Percentiles rank a stretch among this genome's conserved stretches.
Conservation (phyloP, 1,140 invertebrate genomes). For the Sipha flava region DNA sequence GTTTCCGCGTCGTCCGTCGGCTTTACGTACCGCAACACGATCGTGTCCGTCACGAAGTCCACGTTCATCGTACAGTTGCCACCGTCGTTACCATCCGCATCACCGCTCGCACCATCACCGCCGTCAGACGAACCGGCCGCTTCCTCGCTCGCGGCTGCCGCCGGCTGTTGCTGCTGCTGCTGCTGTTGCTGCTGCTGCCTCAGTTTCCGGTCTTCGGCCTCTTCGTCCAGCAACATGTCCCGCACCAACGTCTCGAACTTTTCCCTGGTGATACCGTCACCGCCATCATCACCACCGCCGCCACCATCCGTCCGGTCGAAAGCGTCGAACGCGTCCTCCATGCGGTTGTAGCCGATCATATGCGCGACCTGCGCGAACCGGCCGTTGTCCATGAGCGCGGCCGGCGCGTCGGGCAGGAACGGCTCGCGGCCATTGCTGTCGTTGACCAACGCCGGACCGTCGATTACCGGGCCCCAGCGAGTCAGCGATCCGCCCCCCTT, state of each 20-base stretch:
- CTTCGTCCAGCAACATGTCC: slow-evolving; percentile 46
- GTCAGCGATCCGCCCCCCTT: slow-evolving; percentile 52
- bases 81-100: slow-evolving; percentile 41
- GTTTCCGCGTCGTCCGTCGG: slow-evolving; percentile 51
- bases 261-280: slow-evolving; percentile 47
- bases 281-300: slow-evolving; percentile 41
- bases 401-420: slow-evolving; percentile 58
- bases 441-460: slow-evolving; percentile 48
- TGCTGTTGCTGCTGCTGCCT: not conserved
- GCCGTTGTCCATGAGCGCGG: slow-evolving; percentile 51
- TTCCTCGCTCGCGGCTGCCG: slow-evolving; percentile 45
- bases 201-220: slow-evolving; percentile 38
- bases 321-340: slow-evolving; percentile 59
- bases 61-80: slow-evolving; percentile 56
- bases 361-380: slow-evolving; percentile 54
- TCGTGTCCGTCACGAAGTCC: slow-evolving; percentile 60
- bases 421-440: slow-evolving; percentile 54
- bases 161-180: slow-evolving; percentile 44
- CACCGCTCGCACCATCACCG: not conserved
- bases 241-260: slow-evolving; percentile 48
- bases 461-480: slow-evolving; percentile 65
- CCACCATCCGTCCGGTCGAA: slow-evolving; percentile 47
- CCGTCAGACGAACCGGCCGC: too few relatives aligned
- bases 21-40: slow-evolving; percentile 60
- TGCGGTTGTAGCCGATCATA: slow-evolving; percentile 64